These are phyloP conservation scores for Catostylus mosaicus DNA, from an alignment of 30 jellyfish, hydroid and myxozoan genomes.

Conservation along the genomic window DNA sequence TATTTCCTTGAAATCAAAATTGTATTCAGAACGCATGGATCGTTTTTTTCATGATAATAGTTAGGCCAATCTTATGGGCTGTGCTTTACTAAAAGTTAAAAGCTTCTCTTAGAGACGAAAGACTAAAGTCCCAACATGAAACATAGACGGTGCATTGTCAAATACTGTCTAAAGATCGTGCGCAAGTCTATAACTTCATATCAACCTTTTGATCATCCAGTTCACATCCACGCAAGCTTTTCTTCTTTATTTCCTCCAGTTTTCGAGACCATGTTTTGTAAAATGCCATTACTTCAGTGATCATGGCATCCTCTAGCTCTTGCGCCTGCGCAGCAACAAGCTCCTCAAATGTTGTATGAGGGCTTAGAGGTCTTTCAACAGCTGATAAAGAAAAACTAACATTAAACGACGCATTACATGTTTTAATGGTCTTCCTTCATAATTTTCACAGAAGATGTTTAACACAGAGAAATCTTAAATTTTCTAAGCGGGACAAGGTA, in stretches of 20 bases:
- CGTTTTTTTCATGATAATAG: too few relatives aligned
- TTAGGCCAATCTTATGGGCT: too few relatives aligned
- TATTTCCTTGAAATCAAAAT: too few relatives aligned
- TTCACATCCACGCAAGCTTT: conserved; percentile 77
- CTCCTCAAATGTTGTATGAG: conserved; percentile 99
- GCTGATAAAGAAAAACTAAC: conserved; percentile 35
- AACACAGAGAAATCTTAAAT: too few relatives aligned
- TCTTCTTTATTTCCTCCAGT: conserved; percentile 85
- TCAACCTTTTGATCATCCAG: conserved; percentile 58
- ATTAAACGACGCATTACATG: background rate
- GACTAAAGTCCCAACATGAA: background rate
- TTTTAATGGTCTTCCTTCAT: background rate
- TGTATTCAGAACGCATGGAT: too few relatives aligned
- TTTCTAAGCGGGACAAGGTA: too few relatives aligned
- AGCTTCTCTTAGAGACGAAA: background rate
- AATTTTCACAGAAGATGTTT: too few relatives aligned
- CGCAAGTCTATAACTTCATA: conserved; percentile 8
- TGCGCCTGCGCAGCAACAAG: conserved; percentile 98
- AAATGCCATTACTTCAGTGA: conserved; percentile 94
- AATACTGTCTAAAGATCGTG: background rate
- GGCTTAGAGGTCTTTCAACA: conserved; percentile 85
- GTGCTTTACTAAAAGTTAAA: too few relatives aligned
- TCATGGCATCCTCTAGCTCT: conserved; percentile 96
- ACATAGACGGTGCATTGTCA: background rate
- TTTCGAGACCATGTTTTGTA: conserved; percentile 88